Percentiles rank a stretch among this genome's conserved stretches.
Conservation (phyloP, 2,888 invertebrate species). For the Masnerella sp. region DNA sequence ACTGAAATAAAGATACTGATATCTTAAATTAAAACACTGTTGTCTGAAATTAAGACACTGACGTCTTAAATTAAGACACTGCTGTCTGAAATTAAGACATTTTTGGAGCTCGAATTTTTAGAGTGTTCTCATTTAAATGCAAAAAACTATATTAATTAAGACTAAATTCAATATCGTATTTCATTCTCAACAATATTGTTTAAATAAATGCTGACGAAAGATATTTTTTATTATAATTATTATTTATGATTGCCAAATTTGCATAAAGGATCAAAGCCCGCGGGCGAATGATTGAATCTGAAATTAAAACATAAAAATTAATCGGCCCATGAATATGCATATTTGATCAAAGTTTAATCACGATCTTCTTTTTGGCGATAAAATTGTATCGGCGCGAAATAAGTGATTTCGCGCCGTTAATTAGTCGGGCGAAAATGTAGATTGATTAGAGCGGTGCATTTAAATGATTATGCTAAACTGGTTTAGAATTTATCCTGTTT, state of each 20-base stretch:
- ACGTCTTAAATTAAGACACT: no score
- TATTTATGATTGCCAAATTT: slow-evolving; percentile 15
- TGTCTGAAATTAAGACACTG: no score
- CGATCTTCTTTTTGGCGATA: slow-evolving; percentile 7
- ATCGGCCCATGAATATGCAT: slow-evolving; percentile 33
- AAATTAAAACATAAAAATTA: slow-evolving; percentile 48
- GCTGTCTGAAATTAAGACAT: no score
- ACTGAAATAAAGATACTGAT: no score
- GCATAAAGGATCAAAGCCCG: slow-evolving; percentile 27
- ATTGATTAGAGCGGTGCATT: slow-evolving; percentile 18
- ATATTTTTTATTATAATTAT: no score
- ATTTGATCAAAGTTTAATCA: slow-evolving; percentile 27
- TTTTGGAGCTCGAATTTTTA: no score
- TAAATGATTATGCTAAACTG: slow-evolving; percentile 29
- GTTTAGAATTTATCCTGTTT: slow-evolving; percentile 21
- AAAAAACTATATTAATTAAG: no score
- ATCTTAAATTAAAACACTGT: no score
- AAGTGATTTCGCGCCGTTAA: not conserved
- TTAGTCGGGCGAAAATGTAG: slow-evolving; percentile 12
- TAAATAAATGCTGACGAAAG: no score
- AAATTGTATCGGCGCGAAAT: slow-evolving; percentile 1
- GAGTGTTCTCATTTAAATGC: no score
- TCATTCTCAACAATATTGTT: no score
- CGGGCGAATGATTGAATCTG: slow-evolving; percentile 32
- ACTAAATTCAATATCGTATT: no score